Evolutionary conservation across 2,888 invertebrate species (phyloP).

Genomic region (Pteria penguin): DNA sequence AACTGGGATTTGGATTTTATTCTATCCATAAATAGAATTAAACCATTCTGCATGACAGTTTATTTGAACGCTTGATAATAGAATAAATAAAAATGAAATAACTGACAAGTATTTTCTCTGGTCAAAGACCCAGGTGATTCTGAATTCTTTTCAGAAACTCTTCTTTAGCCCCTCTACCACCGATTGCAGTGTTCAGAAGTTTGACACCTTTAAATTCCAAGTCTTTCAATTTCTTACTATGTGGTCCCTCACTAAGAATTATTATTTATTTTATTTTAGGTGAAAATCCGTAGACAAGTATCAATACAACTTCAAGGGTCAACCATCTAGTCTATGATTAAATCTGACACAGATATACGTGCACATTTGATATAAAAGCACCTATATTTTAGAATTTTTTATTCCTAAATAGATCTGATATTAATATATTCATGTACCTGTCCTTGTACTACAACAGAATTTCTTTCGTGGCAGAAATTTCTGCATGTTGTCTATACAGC

Average conservation of each 20-base stretch:
- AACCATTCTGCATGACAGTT: no score
- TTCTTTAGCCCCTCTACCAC: background rate
- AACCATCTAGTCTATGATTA: no score
- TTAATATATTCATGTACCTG: slow-evolving; percentile 21
- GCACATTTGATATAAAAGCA: no score
- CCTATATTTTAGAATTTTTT: no score
- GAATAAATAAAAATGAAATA: no score
- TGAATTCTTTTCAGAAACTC: background rate
- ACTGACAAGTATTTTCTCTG: no score
- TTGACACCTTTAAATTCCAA: background rate
- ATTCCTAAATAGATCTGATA: no score
- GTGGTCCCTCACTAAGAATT: slow-evolving; percentile 17
- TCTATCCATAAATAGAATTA: no score
- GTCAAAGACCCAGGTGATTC: slow-evolving; percentile 9
- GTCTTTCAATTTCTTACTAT: slow-evolving; percentile 7
- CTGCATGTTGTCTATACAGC: slow-evolving; percentile 24
- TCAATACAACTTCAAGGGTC: no score
- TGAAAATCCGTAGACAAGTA: background rate
- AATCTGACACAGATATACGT: no score
- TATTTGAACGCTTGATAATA: no score
- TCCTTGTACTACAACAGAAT: slow-evolving; percentile 27
- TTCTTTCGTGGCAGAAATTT: slow-evolving; percentile 22
- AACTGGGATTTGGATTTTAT: no score
- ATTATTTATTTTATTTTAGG: background rate
- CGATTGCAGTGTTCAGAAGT: background rate